These are phyloP conservation scores for Stercorarius parasiticus DNA, from an alignment of 2,113 vertebrate genomes.

Conservation along the genomic window DNA sequence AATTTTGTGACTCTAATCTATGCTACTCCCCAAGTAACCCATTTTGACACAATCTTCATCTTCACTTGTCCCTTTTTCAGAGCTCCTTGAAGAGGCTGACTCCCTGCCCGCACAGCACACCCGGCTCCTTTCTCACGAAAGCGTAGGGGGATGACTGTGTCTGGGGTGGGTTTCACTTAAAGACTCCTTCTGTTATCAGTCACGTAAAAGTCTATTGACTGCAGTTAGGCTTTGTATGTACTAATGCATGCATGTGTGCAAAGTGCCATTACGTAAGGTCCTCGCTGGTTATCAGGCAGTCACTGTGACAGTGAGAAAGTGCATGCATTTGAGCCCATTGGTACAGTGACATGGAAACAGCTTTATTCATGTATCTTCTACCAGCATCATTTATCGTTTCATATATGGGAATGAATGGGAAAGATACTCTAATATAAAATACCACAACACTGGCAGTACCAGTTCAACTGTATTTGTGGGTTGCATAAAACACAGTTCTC, in stretches of 20 bases:
- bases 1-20: neutral
- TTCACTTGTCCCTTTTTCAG: neutral
- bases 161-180: neutral
- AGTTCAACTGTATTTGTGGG: neutral
- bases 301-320: neutral
- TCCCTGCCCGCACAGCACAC: neutral
- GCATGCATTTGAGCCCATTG: neutral
- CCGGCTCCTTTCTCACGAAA: neutral
- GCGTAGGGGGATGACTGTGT: rapidly evolving
- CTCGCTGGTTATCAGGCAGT: neutral
- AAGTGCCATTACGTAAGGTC: neutral
- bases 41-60: neutral
- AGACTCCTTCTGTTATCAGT: neutral
- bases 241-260: rapidly evolving
- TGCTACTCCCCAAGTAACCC: neutral
- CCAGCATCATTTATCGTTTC: neutral
- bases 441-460: neutral
- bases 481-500: neutral
- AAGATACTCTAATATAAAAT: neutral
- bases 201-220: neutral
- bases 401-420: neutral
- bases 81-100: neutral
- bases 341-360: neutral
- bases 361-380: neutral
- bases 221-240: neutral